Evolutionary conservation across 2,888 invertebrate genomes (phyloP).

Genomic region (Eudasyphora cyanicolor): DNA sequence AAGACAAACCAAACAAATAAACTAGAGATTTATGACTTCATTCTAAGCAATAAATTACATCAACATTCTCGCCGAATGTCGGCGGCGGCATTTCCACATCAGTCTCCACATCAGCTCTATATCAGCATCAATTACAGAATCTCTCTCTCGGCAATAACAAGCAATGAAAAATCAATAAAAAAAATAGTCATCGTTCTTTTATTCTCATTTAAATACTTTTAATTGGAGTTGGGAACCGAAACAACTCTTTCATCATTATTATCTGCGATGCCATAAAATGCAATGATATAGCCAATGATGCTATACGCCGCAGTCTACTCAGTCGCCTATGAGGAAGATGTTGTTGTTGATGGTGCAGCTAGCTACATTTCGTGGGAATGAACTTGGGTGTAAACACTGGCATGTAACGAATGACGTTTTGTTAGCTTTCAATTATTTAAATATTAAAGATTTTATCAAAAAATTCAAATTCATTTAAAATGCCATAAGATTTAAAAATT

Average conservation of each 20-base stretch:
- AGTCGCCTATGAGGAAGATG: background rate
- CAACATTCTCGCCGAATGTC: constrained; percentile 4
- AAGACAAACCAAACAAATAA: constrained; percentile 51
- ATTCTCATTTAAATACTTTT: constrained; percentile 29
- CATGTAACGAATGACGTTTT: too few relatives aligned
- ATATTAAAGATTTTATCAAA: too few relatives aligned
- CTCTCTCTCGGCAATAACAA: constrained; percentile 15
- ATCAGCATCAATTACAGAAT: background rate
- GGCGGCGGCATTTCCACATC: background rate
- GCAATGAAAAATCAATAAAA: constrained; percentile 35
- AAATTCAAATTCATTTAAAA: too few relatives aligned
- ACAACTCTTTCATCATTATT: constrained; percentile 25
- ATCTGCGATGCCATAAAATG: constrained; percentile 3
- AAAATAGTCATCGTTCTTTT: background rate
- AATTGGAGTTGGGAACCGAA: constrained; percentile 10
- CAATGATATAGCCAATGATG: constrained; percentile 1
- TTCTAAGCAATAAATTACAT: constrained; percentile 59
- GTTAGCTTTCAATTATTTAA: too few relatives aligned
- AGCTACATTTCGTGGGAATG: too few relatives aligned
- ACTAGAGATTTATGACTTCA: constrained; percentile 64
- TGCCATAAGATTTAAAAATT: too few relatives aligned
- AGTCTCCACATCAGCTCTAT: background rate
- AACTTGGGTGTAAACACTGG: too few relatives aligned
- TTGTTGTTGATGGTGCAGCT: too few relatives aligned
- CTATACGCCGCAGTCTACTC: background rate